Evolutionary conservation across 1,140 invertebrate species (phyloP).

Genomic region (Ceratoteleas bidentatus): DNA sequence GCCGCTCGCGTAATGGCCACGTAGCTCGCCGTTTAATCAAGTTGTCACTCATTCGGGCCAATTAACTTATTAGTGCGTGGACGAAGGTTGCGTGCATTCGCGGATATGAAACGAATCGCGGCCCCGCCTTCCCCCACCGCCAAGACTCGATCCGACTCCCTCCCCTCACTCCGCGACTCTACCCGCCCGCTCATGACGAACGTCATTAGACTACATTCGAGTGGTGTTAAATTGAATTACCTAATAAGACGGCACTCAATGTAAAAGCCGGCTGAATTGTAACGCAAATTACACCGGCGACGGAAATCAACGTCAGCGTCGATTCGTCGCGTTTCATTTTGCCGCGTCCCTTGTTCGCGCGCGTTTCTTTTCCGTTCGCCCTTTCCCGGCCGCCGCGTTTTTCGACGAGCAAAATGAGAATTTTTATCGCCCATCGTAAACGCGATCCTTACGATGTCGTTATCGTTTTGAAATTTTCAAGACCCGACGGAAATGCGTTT

Average conservation of each 20-base stretch:
- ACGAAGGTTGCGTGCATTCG: slow-evolving; percentile 54
- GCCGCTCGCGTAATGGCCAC: slow-evolving; percentile 53
- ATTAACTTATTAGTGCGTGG: slow-evolving; percentile 67
- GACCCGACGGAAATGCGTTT: slow-evolving; percentile 38
- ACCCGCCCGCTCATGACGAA: not conserved
- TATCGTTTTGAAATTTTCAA: slow-evolving; percentile 58
- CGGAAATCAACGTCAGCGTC: slow-evolving; percentile 17
- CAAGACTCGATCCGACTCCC: not conserved
- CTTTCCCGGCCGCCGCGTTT: slow-evolving; percentile 10
- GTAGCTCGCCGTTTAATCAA: slow-evolving; percentile 59
- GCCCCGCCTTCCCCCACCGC: not conserved
- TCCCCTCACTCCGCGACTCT: not conserved
- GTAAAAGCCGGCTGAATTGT: slow-evolving; percentile 46
- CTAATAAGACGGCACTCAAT: slow-evolving; percentile 47
- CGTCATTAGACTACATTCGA: slow-evolving; percentile 51
- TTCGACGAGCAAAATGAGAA: slow-evolving; percentile 36
- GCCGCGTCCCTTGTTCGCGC: not conserved
- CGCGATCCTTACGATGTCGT: slow-evolving; percentile 50
- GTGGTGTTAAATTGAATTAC: slow-evolving; percentile 58
- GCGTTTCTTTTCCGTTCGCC: not conserved
- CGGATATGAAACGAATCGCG: slow-evolving; percentile 22
- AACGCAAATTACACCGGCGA: slow-evolving; percentile 33
- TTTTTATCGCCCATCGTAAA: slow-evolving; percentile 57
- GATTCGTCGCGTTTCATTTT: slow-evolving; percentile 30
- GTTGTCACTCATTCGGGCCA: slow-evolving; percentile 64